Evolutionary conservation across 2,888 invertebrate genomes (phyloP), one percentile per base, ranked within the genome.

Genomic region (Bembecia ichneumoniformis): DNA sequence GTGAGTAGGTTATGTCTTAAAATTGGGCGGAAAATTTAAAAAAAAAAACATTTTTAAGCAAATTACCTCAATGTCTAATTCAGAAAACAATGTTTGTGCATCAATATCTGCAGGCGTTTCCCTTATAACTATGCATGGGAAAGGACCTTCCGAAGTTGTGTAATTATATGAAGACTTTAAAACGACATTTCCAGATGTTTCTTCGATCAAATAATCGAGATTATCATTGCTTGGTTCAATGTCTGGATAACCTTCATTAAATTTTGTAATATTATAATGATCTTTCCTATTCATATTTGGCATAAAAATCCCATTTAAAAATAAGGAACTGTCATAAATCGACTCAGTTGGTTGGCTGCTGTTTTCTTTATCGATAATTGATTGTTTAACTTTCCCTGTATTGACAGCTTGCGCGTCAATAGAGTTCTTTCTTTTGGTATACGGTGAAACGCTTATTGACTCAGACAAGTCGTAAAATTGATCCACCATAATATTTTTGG

Each of bases 31-130:
- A 7, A 9, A 28, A 9, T 28, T n/a, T 20, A 28, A 28, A 28
- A 28, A 20, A 28, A 9, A 28, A 28, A 1, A 7, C 28, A 0
- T 5, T 28, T 0, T 14, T 45, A 45, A 14, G 43, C 20, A 28
- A 49, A 53, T 63, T 65, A 84, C 86, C 74, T 86, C 82, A 48
- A 82, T 75, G 53, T 84, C 71, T 17, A 84, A 63, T 20, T 64
- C 58, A 0, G 59, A 48, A 69, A 77, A 83, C 49, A 63, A 72
- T 35, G 65, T 58, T 58, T 79, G 76, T 3, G 71, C 68, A 44
- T 82, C 70, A 9, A 86, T 76, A 44, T 82, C 76, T 7, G 74
- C 60, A 45, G 54, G 60, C 2, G 55, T 55, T 55, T 64, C 64
- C 47, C 59, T 58, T 35, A 81, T 51, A 11, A 52, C 20, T 3